These are phyloP conservation scores for Lasioglossum vierecki DNA, from an alignment of 2,888 invertebrate genomes.

Conservation along the genomic window DNA sequence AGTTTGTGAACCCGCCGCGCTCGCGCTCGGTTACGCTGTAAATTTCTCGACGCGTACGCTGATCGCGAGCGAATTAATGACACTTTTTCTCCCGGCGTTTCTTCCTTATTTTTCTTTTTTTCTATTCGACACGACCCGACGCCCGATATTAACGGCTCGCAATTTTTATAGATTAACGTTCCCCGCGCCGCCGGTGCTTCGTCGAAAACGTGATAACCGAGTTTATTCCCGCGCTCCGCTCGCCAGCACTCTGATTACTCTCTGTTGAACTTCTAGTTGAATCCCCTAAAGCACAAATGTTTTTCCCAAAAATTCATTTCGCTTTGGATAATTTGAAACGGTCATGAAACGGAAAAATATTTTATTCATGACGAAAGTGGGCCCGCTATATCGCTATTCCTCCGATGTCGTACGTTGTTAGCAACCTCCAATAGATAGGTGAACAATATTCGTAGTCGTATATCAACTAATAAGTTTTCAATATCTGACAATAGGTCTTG, in stretches of 20 bases:
- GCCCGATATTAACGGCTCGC: constrained; percentile 20
- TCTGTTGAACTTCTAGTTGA: background rate
- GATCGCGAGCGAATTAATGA: constrained; percentile 39
- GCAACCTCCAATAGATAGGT: background rate
- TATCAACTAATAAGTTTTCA: background rate
- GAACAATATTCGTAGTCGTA: background rate
- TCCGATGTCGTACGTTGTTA: background rate
- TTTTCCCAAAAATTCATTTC: background rate
- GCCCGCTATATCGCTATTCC: background rate
- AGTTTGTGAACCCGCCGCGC: constrained; percentile 44
- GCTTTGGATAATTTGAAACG: background rate
- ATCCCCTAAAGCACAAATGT: background rate
- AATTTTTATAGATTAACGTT: constrained; percentile 45
- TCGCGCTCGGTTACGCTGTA: constrained; percentile 20
- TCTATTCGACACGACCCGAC: constrained; percentile 14
- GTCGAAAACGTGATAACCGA: constrained; percentile 23
- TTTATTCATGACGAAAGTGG: background rate
- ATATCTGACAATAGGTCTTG: too few relatives aligned
- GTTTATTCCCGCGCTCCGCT: background rate
- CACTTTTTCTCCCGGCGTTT: background rate
- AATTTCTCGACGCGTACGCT: constrained; percentile 15
- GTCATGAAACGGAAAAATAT: background rate
- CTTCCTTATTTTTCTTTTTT: background rate
- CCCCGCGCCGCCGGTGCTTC: background rate
- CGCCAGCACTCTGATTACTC: background rate